Evolutionary conservation across 2,797 vertebrate genomes (phyloP).

Genomic region (Meda fulgida): DNA sequence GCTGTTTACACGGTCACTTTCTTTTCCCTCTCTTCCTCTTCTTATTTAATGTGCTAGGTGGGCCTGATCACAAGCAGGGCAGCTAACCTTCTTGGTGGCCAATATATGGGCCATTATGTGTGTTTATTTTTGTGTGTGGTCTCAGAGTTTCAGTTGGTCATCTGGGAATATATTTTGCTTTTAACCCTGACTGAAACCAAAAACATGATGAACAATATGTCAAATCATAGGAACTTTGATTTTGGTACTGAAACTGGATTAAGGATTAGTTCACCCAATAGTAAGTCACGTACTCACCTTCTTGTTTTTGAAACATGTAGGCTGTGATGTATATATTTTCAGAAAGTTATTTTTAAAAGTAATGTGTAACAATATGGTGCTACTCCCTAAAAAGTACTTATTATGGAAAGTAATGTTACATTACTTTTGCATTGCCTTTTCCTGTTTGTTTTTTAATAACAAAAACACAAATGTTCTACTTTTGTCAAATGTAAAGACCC

Average conservation of each 20-base stretch:
- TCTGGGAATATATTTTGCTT: constrained; percentile 23
- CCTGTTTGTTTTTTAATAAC: neutral
- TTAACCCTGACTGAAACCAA: constrained; percentile 13
- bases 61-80: constrained; percentile 52
- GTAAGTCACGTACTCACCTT: neutral
- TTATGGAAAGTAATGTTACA: neutral
- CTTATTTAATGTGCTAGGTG: constrained; percentile 57
- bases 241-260: neutral
- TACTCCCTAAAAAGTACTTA: neutral
- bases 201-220: neutral
- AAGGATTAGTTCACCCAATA: neutral
- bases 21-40: constrained; percentile 46
- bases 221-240: neutral
- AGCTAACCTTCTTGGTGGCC: constrained; percentile 29
- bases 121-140: constrained; percentile 45
- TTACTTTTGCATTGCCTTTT: too few relatives aligned
- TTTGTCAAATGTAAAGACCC: neutral
- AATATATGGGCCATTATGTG: neutral
- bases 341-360: neutral
- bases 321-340: neutral
- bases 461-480: too few relatives aligned
- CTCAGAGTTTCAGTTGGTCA: neutral
- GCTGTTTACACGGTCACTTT: constrained; percentile 47
- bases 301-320: neutral
- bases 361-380: neutral